These are phyloP conservation scores for Eulemur coronatus DNA, from an alignment of 2,797 vertebrate genomes.

Conservation along the genomic window DNA sequence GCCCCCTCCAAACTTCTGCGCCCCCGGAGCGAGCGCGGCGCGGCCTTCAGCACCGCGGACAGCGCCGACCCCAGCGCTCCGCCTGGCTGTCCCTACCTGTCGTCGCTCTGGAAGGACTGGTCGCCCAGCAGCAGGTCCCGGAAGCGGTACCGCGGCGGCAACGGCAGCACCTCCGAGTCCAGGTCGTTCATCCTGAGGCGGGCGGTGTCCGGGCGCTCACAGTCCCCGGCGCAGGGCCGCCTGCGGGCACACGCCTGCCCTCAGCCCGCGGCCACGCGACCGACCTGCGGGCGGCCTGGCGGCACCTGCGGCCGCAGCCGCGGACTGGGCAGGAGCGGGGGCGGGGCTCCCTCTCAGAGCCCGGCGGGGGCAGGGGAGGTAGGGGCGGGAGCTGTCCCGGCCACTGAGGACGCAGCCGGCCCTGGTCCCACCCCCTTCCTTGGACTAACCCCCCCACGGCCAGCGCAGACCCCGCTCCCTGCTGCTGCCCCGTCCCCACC, in stretches of 20 bases:
- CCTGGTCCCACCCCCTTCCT: background rate
- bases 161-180: constrained; percentile 93
- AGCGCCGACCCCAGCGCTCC: constrained; percentile 58
- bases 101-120: constrained; percentile 94
- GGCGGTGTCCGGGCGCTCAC: constrained; percentile 91
- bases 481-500: background rate
- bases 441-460: fast-evolving
- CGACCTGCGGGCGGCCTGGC: background rate
- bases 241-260: constrained; percentile 74
- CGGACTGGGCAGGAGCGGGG: background rate
- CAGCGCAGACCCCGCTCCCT: background rate
- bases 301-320: no score
- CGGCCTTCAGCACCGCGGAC: constrained; percentile 79
- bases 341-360: background rate
- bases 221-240: constrained; percentile 79
- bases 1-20: constrained; percentile 46
- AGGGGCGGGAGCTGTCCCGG: constrained; percentile 18
- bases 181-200: constrained; percentile 92
- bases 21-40: background rate
- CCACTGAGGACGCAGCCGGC: background rate
- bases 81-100: constrained; percentile 88
- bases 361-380: background rate
- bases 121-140: constrained; percentile 96
- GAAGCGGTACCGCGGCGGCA: constrained; percentile 96
- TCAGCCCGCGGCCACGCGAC: background rate